phyloP scores from a whole-genome alignment of 2,888 invertebrate species.

The Lepeophtheirus nordmannii region DNA sequence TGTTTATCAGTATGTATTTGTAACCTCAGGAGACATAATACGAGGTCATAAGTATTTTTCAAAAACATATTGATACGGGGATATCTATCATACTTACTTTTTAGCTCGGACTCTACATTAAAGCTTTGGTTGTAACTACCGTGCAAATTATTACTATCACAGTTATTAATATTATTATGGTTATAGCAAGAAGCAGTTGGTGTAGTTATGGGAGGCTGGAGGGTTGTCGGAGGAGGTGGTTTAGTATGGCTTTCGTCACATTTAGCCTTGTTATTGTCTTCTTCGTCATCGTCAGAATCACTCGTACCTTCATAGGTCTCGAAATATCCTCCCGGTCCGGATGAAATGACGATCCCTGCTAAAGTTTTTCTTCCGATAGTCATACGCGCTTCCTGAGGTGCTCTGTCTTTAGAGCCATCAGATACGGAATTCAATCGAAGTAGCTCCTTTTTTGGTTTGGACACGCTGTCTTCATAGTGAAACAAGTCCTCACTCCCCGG shows the following conservation, averaged over 20 bases:
- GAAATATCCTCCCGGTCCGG: conserved; percentile 21
- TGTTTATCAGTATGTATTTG: no score
- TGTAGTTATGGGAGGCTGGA: neutral
- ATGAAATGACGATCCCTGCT: conserved; percentile 22
- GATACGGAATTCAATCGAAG: conserved; percentile 30
- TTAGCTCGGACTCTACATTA: conserved; percentile 5
- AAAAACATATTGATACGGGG: no score
- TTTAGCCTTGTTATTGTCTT: conserved; percentile 30
- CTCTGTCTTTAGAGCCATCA: conserved; percentile 32
- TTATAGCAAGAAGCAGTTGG: neutral
- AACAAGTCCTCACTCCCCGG: neutral
- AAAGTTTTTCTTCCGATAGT: conserved; percentile 25
- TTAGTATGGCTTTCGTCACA: no score
- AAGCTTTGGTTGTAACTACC: conserved; percentile 2
- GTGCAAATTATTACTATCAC: conserved; percentile 8
- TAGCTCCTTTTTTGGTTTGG: neutral
- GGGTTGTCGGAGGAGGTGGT: conserved; percentile 32
- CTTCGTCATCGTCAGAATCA: conserved; percentile 35
- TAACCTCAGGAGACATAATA: no score
- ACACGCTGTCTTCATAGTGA: neutral
- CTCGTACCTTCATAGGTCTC: conserved; percentile 23
- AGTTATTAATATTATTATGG: conserved; percentile 6
- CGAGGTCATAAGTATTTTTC: no score
- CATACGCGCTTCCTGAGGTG: conserved; percentile 14
- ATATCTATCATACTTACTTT: conserved; percentile 8